phyloP scores from a whole-genome alignment of 1,140 invertebrate species.

The Temnothorax longispinosus region DNA sequence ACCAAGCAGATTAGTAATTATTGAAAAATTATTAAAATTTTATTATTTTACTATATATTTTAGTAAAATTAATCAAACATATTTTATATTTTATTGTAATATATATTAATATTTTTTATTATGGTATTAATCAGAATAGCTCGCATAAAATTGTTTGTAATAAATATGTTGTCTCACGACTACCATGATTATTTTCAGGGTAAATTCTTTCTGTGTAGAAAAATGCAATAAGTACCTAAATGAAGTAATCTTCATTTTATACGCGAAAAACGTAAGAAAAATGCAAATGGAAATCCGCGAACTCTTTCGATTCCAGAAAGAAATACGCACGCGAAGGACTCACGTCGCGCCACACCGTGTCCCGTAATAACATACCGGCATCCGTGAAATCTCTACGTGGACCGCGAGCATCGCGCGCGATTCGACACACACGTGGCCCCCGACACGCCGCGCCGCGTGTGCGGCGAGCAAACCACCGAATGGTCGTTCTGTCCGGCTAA shows the following conservation, averaged over 20 bases:
- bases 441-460: slow-evolving; percentile 75
- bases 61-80: too few species aligned
- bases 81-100: too few species aligned
- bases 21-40: too few species aligned
- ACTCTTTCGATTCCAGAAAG: slow-evolving; percentile 43
- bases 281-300: neutral
- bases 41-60: too few species aligned
- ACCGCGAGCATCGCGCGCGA: slow-evolving; percentile 81
- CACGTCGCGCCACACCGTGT: neutral
- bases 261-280: neutral
- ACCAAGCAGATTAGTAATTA: too few species aligned
- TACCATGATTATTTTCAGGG: too few species aligned
- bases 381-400: slow-evolving; percentile 79
- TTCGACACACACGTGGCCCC: slow-evolving; percentile 79
- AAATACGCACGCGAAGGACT: slow-evolving; percentile 1
- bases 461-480: slow-evolving; percentile 83
- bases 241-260: neutral
- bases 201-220: too few species aligned
- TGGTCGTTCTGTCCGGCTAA: slow-evolving; percentile 84
- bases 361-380: slow-evolving; percentile 79
- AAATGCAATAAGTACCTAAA: too few species aligned
- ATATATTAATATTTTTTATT: too few species aligned
- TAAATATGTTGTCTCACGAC: too few species aligned
- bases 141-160: too few species aligned
- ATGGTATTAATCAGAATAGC: too few species aligned